These are phyloP conservation scores for Trichomycterus rosablanca DNA, from an alignment of 2,113 vertebrate species.

Conservation along the genomic window DNA sequence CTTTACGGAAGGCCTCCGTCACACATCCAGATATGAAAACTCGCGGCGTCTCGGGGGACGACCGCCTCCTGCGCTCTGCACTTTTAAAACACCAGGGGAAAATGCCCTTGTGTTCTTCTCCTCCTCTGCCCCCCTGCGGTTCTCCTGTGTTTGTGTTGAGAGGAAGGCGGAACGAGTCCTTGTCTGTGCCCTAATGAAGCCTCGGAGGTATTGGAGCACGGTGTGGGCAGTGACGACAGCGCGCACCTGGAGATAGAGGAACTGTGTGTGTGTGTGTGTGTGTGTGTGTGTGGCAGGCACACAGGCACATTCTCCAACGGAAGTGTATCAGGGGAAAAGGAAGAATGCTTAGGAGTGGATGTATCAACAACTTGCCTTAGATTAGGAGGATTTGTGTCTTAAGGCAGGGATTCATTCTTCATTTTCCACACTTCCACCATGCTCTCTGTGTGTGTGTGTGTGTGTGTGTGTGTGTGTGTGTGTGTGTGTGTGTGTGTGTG, in stretches of 20 bases:
- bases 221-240: constrained; percentile 30
- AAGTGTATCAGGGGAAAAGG: constrained; percentile 30
- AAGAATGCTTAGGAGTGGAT: constrained; percentile 26
- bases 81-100: constrained; percentile 52
- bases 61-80: constrained; percentile 53
- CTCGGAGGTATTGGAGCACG: constrained; percentile 54
- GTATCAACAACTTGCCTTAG: constrained; percentile 35
- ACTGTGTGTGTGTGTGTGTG: constrained; percentile 4
- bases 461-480: constrained; percentile 28
- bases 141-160: constrained; percentile 28
- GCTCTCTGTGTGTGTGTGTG: constrained; percentile 33
- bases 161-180: constrained; percentile 26
- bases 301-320: not conserved
- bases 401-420: constrained; percentile 33
- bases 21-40: constrained; percentile 52
- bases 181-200: constrained; percentile 60
- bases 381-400: constrained; percentile 40
- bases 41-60: constrained; percentile 47
- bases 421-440: constrained; percentile 37
- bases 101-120: constrained; percentile 50
- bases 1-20: constrained; percentile 54
- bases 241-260: constrained; percentile 24
- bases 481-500: constrained; percentile 28
- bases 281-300: not conserved
- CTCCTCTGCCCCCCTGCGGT: constrained; percentile 2